Percentiles rank a stretch among this genome's conserved stretches.
Conservation (phyloP, 2,797 vertebrate species). For the Cichlasoma orientale region DNA sequence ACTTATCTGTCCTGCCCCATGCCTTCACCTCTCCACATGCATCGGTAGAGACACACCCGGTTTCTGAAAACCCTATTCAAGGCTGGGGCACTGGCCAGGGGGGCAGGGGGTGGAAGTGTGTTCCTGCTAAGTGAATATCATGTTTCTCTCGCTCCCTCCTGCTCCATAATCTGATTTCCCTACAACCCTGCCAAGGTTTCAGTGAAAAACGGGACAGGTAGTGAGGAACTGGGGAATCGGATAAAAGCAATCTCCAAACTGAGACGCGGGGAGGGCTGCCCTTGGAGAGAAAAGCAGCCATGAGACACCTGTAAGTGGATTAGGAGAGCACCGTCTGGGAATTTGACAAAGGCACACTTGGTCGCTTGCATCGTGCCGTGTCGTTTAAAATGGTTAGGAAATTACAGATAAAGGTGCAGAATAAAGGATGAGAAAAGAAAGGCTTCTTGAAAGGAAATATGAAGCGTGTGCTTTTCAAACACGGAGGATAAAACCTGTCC, state of each 20-base stretch:
- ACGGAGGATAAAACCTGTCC: slow-evolving; percentile 49
- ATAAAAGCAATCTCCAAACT: slow-evolving; percentile 68
- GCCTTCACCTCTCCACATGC: slow-evolving; percentile 62
- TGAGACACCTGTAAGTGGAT: slow-evolving; percentile 77
- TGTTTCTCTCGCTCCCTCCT: slow-evolving; percentile 61
- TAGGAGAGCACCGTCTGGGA: slow-evolving; percentile 64
- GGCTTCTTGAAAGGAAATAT: slow-evolving; percentile 36
- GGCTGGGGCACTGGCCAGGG: slow-evolving; percentile 46
- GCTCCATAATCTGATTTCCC: slow-evolving; percentile 76
- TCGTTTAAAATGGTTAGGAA: slow-evolving; percentile 51
- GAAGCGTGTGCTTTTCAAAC: slow-evolving; percentile 46
- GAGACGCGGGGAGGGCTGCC: slow-evolving; percentile 25
- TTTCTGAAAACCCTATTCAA: slow-evolving; percentile 53
- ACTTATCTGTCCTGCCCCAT: slow-evolving; percentile 64
- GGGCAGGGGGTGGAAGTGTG: background rate
- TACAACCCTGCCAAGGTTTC: slow-evolving; percentile 63
- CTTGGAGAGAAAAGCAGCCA: slow-evolving; percentile 38
- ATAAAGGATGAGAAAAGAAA: slow-evolving; percentile 30
- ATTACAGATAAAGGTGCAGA: slow-evolving; percentile 37
- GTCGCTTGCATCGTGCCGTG: slow-evolving; percentile 22
- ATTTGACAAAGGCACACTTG: slow-evolving; percentile 41
- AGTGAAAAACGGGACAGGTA: slow-evolving; percentile 68
- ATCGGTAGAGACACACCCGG: slow-evolving; percentile 60
- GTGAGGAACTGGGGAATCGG: slow-evolving; percentile 30
- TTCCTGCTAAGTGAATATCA: slow-evolving; percentile 70